Evolutionary conservation across 2,888 invertebrate species (phyloP).

Genomic region (Cheilosia variabilis): DNA sequence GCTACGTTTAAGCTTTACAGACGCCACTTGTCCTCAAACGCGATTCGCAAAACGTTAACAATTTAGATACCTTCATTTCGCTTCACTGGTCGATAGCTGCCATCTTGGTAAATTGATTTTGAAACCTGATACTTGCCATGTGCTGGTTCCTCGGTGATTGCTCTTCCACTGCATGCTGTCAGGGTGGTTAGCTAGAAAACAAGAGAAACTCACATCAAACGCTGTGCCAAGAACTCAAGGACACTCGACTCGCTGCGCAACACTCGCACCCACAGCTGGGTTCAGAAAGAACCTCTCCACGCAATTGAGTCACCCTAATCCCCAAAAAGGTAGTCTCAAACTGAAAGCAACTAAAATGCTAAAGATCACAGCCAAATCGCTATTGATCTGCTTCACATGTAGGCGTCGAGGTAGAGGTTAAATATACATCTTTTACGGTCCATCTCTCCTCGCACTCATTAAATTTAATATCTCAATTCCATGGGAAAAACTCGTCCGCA

Average conservation of each 20-base stretch:
- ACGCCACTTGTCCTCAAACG: slow-evolving; percentile 42
- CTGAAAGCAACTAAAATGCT: slow-evolving; percentile 37
- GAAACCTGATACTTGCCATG: slow-evolving; percentile 82
- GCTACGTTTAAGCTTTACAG: slow-evolving; percentile 31
- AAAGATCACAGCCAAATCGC: slow-evolving; percentile 48
- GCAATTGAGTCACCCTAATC: background rate
- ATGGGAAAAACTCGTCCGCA: slow-evolving; percentile 52
- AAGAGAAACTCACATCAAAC: background rate
- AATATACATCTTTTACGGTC: slow-evolving; percentile 15
- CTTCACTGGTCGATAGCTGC: slow-evolving; percentile 78
- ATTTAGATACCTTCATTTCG: slow-evolving; percentile 80
- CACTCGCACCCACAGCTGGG: slow-evolving; percentile 15
- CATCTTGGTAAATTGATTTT: slow-evolving; percentile 76
- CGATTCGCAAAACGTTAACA: slow-evolving; percentile 48
- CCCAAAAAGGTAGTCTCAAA: slow-evolving; percentile 7
- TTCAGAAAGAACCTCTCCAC: background rate
- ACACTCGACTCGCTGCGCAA: slow-evolving; percentile 43
- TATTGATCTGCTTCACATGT: slow-evolving; percentile 19
- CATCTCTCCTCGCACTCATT: slow-evolving; percentile 39
- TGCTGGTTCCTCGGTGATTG: slow-evolving; percentile 31
- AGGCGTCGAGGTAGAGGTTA: slow-evolving; percentile 38
- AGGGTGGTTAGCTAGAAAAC: slow-evolving; percentile 47
- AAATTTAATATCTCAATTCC: slow-evolving; percentile 36
- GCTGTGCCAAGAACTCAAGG: background rate
- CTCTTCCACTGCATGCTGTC: slow-evolving; percentile 61